A percentile compares a stretch with the other conserved stretches of the same genome.
Evolutionary conservation across 2,113 vertebrate genomes (phyloP).

Genomic region (Eurystomus gularis): DNA sequence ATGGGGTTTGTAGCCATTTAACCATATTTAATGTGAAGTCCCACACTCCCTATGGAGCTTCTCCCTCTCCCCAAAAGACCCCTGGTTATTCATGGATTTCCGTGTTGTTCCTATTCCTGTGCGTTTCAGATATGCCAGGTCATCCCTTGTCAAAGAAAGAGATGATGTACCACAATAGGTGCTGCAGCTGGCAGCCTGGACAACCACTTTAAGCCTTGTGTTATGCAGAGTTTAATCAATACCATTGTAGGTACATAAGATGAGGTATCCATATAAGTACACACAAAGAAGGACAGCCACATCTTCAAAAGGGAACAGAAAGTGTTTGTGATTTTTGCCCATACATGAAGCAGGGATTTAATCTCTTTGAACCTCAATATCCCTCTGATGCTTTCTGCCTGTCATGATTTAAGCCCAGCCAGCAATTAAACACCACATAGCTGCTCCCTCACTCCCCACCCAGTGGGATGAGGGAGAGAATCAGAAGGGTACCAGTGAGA

Average conservation of each 20-base stretch:
- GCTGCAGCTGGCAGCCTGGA: background rate
- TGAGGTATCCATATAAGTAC: background rate
- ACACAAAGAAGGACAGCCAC: background rate
- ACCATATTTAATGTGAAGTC: background rate
- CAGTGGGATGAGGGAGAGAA: background rate
- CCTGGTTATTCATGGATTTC: background rate
- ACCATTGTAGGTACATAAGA: background rate
- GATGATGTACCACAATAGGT: background rate
- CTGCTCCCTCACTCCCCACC: background rate
- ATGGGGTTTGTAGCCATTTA: background rate
- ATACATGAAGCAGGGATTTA: background rate
- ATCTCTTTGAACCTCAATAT: background rate
- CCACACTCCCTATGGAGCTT: background rate
- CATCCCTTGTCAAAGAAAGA: background rate
- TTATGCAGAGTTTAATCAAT: background rate
- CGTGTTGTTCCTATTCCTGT: background rate
- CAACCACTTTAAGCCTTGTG: background rate
- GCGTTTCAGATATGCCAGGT: background rate
- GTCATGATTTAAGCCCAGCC: background rate
- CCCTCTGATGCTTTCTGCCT: background rate
- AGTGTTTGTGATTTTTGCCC: background rate
- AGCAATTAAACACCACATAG: background rate
- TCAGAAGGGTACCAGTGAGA: background rate
- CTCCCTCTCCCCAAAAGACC: background rate
- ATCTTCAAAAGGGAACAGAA: background rate